Percentiles rank a stretch among this genome's conserved stretches.
These are phyloP conservation scores for Galeopterus variegatus DNA, from an alignment of 2,113 vertebrate genomes.

Conservation along the genomic window DNA sequence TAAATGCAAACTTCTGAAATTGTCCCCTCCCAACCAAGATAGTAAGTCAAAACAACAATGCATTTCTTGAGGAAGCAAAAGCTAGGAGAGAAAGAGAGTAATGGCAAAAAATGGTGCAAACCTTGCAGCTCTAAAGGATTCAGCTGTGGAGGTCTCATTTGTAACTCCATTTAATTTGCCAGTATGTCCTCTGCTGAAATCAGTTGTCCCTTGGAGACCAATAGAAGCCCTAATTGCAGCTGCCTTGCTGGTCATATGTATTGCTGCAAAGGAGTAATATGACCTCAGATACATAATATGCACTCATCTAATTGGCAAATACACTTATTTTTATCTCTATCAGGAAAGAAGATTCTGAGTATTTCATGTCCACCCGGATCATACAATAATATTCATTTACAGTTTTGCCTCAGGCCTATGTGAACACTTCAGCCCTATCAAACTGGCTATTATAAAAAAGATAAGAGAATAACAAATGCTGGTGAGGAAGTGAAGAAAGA, in stretches of 20 bases:
- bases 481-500: too few species aligned
- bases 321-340: background rate
- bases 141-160: background rate
- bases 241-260: background rate
- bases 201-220: background rate
- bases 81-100: background rate
- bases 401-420: background rate
- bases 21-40: background rate
- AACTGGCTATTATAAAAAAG: too few species aligned
- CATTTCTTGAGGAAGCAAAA: background rate
- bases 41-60: background rate
- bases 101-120: background rate
- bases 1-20: slow-evolving; percentile 6
- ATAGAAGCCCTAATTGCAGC: background rate
- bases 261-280: background rate
- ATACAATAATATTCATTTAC: background rate
- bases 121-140: background rate
- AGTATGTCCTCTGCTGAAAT: background rate
- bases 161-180: background rate
- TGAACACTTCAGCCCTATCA: background rate
- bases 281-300: background rate
- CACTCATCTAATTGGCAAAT: background rate
- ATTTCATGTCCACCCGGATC: background rate
- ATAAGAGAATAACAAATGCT: too few species aligned
- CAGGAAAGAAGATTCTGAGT: background rate